Base-by-base conservation (phyloP, 1,140 invertebrate genomes). In the Cydia amplana region DNA sequence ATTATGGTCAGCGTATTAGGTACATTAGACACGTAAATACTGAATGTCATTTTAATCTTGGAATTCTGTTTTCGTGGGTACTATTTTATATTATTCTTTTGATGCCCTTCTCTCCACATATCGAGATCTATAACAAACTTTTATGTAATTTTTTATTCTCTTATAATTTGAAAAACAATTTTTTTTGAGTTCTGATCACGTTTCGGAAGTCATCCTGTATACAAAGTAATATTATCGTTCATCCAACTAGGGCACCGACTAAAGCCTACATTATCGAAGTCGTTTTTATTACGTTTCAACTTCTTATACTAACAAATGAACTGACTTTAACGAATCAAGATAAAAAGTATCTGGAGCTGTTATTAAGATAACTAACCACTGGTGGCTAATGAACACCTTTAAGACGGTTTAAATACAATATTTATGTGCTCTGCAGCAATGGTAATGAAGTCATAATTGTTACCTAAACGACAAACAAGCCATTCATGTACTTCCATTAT, bases 301-400 rank as follows among this genome's bases (percentile, higher is more conserved):
- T 60, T 23, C 18, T 60, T 60, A 51, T 51, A 23, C 55, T 60
- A 10, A 60, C 55, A 60, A 70, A 70, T 70, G 32, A 25, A 70
- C 65, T 40, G 65, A 36, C 65, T 70, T 40, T 70, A 70, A 70
- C 16, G 65, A 70, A 40, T 23, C 9, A 7, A 60, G 18, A 40
- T n/a, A 70, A 70, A 65, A 70, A 70, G n/a, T 40, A 70, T 36
- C 65, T 70, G 65, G 20, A 20, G 32, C 65, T 43, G 64, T 67
- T 70, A 70, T 70, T 70, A 70, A 70, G 32, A 36, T 43, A 70
- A 70, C 28, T 36, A 70, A 18, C 32, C 64, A 65, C n/a, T 65
- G 14, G 32, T n/a, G 32, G 28, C 23, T 70, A 70, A 70, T 70
- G 65, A 40, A 70, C 65, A 70, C 65, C 65, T 70, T 70, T 70